Conservation (phyloP, 2,888 invertebrate genomes). For the Andricus curvator region DNA sequence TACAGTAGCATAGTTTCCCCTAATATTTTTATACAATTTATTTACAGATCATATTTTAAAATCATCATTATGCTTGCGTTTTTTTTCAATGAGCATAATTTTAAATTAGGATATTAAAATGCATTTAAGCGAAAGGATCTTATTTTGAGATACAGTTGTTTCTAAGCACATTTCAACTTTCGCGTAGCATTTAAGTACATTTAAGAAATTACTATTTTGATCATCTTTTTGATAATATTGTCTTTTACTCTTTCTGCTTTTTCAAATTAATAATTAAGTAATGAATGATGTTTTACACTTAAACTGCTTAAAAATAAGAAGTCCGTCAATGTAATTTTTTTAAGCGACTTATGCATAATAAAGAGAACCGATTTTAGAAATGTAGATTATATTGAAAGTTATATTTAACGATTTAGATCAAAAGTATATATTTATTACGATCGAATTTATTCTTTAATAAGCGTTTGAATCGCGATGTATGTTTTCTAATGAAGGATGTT, state of each 20-base stretch:
- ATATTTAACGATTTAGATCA: conserved; percentile 42
- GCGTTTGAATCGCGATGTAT: conserved; percentile 70
- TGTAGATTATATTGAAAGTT: conserved; percentile 11
- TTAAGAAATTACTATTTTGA: too few relatives aligned
- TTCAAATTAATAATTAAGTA: not conserved
- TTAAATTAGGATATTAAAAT: not conserved
- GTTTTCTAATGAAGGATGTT: conserved; percentile 66
- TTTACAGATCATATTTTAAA: not conserved
- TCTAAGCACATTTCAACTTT: not conserved
- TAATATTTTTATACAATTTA: not conserved
- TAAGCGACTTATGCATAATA: not conserved
- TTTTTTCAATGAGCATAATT: not conserved
- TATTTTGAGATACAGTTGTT: not conserved
- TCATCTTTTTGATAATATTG: not conserved
- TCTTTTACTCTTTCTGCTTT: not conserved
- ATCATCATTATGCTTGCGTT: not conserved
- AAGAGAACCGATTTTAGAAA: conserved; percentile 26
- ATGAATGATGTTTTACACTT: not conserved
- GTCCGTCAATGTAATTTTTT: not conserved
- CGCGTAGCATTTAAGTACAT: too few relatives aligned
- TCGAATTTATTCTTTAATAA: conserved; percentile 67
- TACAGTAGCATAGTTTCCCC: too few relatives aligned
- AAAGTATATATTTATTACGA: conserved; percentile 67
- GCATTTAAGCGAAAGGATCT: not conserved
- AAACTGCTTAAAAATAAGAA: not conserved